Evolutionary conservation across 2,888 invertebrate genomes (phyloP).

Genomic region (Drosophila setosimentum): DNA sequence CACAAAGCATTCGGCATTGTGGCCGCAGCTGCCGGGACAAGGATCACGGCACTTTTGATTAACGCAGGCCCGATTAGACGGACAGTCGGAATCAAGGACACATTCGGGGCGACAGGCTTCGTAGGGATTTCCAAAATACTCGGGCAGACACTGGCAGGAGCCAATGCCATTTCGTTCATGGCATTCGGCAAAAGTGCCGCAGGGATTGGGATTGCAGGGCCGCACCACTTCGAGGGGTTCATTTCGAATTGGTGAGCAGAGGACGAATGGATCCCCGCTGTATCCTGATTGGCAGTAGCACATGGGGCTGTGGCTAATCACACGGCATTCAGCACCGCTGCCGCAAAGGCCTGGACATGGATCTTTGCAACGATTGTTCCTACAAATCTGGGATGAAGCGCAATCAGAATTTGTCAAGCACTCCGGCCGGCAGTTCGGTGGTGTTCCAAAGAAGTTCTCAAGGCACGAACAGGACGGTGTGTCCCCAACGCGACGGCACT

Average conservation of each 20-base stretch:
- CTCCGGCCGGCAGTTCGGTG: conserved; percentile 90
- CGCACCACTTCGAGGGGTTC: conserved; percentile 84
- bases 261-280: conserved; percentile 84
- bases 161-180: conserved; percentile 88
- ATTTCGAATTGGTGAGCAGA: conserved; percentile 86
- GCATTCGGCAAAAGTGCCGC: conserved; percentile 92
- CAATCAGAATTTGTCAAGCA: conserved; percentile 92
- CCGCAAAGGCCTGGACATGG: conserved; percentile 91
- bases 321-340: conserved; percentile 89
- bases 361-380: conserved; percentile 90
- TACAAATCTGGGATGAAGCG: conserved; percentile 88
- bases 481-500: conserved; percentile 87
- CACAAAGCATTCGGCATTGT: conserved; percentile 90
- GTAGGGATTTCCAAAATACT: conserved; percentile 92
- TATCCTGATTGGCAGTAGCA: conserved; percentile 88
- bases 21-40: conserved; percentile 91
- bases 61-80: conserved; percentile 89
- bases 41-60: conserved; percentile 91
- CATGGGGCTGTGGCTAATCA: conserved; percentile 91
- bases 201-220: conserved; percentile 92
- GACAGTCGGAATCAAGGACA: conserved; percentile 89
- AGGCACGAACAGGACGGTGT: conserved; percentile 91
- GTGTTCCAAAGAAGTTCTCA: conserved; percentile 88
- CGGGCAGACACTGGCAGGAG: conserved; percentile 90
- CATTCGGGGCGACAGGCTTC: conserved; percentile 92